Evolutionary conservation across 2,113 vertebrate genomes (phyloP).

Genomic region (Pedetes capensis): DNA sequence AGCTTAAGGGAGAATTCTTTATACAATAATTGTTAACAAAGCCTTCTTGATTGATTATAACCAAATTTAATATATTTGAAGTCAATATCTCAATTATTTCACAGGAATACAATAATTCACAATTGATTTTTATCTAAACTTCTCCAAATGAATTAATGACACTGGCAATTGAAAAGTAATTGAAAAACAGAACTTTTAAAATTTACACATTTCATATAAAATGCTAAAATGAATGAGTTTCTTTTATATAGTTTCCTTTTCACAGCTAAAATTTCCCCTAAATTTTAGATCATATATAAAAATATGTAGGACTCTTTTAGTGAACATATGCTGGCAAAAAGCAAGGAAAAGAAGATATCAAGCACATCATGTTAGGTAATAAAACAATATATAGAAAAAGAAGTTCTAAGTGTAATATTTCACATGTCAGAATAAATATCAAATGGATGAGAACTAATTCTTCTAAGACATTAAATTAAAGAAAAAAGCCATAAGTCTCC

Average conservation of each 20-base stretch:
- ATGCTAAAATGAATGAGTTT: not conserved
- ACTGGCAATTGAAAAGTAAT: not conserved
- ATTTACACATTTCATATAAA: not conserved
- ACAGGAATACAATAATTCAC: not conserved
- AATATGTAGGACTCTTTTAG: not conserved
- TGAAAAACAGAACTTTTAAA: not conserved
- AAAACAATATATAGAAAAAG: not conserved
- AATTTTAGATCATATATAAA: not conserved
- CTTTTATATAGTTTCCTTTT: not conserved
- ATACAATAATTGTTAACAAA: not conserved
- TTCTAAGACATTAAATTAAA: not conserved
- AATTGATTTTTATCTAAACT: not conserved
- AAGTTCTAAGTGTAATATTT: not conserved
- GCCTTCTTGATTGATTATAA: not conserved
- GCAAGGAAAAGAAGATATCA: not conserved
- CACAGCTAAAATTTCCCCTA: not conserved
- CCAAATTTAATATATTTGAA: not conserved
- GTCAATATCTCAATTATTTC: not conserved
- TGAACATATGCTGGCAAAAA: not conserved
- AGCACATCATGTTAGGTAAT: not conserved
- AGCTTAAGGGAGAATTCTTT: not conserved
- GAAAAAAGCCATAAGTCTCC: not conserved
- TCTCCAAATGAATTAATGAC: not conserved
- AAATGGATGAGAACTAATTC: not conserved
- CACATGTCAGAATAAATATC: not conserved